Evolutionary conservation across 1,140 invertebrate species (phyloP), one percentile per base, ranked within the genome.

Genomic region (Drepana arcuata): DNA sequence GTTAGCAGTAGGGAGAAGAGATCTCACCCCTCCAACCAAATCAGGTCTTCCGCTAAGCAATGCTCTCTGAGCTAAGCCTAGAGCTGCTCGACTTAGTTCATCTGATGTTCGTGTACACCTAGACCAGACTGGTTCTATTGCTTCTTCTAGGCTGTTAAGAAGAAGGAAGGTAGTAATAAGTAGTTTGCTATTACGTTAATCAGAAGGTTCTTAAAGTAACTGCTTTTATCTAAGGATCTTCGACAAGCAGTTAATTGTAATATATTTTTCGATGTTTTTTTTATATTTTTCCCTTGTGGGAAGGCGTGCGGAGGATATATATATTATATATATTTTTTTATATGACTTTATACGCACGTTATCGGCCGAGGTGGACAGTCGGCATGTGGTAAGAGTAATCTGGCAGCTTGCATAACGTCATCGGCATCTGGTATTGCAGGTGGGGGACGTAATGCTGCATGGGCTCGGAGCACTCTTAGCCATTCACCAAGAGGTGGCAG

Each of bases 401-500:
- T 75, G 0, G 94, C 94, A 0, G 94, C 93, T 78, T 96, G 93
- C 86, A 92, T 88, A 5, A 96, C 90, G 64, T 96, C 94, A 66
- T 96, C 93, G 38, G 91, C 91, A 71, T 96, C 94, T 1, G 69
- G 63, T 9, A 95, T 87, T 23, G 91, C 85, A 4, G 87, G 82
- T 0, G 92, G 90, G 33, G 91, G 90, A n/a, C 95, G 86, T 58
- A 95, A 89, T 34, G 93, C 91, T 0, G 93, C 89, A 68, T 95
- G 93, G 0, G 93, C 92, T 0, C 89, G 87, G 0, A 92, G 89
- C 0, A 94, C 93, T 2, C 94, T 80, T 25, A 95, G 77, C 95
- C 94, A 96, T 72, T 96, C 94, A 7, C 93, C 89, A 16, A 96
- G 74, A 1, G 94, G 94, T 0, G 95, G 95, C 14, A 95, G 71